These are phyloP conservation scores for Lasioglossum morio DNA, from an alignment of 2,888 invertebrate genomes.

Conservation along the genomic window DNA sequence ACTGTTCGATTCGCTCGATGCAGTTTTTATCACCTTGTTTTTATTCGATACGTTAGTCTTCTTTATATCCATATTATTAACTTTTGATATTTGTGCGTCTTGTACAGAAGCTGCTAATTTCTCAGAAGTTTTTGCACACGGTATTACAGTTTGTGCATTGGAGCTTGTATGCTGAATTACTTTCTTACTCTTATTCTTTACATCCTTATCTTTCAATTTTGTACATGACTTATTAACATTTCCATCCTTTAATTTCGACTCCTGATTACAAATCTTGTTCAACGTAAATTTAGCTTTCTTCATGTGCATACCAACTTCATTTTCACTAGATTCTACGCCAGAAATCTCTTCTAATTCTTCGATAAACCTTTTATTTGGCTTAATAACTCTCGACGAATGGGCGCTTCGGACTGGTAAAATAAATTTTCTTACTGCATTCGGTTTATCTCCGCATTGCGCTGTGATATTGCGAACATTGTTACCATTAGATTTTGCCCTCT, in stretches of 20 bases:
- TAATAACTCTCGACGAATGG: slow-evolving; percentile 94
- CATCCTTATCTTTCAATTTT: slow-evolving; percentile 68
- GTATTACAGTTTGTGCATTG: slow-evolving; percentile 52
- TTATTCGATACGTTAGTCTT: slow-evolving; percentile 61
- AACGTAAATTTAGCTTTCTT: slow-evolving; percentile 77
- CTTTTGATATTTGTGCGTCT: slow-evolving; percentile 69
- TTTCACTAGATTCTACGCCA: slow-evolving; percentile 78
- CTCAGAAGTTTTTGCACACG: slow-evolving; percentile 55
- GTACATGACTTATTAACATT: slow-evolving; percentile 50
- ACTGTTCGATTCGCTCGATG: slow-evolving; percentile 44
- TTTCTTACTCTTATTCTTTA: slow-evolving; percentile 68
- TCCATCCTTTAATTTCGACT: slow-evolving; percentile 68
- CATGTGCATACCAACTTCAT: slow-evolving; percentile 70
- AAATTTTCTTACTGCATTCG: slow-evolving; percentile 87
- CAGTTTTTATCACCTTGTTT: slow-evolving; percentile 53
- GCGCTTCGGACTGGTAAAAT: slow-evolving; percentile 92
- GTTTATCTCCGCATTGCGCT: slow-evolving; percentile 78
- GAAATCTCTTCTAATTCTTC: slow-evolving; percentile 87
- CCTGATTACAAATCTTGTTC: slow-evolving; percentile 64
- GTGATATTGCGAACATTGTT: slow-evolving; percentile 70
- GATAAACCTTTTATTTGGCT: slow-evolving; percentile 94
- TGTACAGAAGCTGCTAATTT: slow-evolving; percentile 60
- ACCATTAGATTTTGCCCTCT: slow-evolving; percentile 79
- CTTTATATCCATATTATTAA: slow-evolving; percentile 58
- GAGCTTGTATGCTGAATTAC: slow-evolving; percentile 40